Percentiles rank a stretch among this genome's conserved stretches.
Evolutionary conservation across 2,888 invertebrate genomes (phyloP).

Genomic region (Heteromyza rotundicornis): DNA sequence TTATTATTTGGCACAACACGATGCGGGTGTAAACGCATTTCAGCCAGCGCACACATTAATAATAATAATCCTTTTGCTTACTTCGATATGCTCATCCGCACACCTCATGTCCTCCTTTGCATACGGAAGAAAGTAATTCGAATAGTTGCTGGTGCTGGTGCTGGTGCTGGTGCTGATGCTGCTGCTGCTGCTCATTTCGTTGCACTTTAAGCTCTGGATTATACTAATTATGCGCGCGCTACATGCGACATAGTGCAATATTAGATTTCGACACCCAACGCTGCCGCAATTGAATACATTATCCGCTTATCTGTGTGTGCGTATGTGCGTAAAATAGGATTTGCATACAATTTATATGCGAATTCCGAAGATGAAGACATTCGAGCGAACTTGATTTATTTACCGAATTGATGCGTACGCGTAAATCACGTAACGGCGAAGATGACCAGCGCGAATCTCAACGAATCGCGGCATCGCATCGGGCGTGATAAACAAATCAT

Average conservation of each 20-base stretch:
- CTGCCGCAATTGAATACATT: constrained; percentile 45
- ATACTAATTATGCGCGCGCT: constrained; percentile 50
- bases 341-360: neutral
- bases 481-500: constrained; percentile 57
- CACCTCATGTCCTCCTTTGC: neutral
- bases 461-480: neutral
- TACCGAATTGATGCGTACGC: neutral
- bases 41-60: no score
- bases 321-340: neutral
- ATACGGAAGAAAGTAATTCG: neutral
- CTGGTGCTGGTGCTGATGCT: neutral
- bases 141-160: neutral
- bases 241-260: neutral
- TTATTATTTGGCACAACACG: constrained; percentile 17
- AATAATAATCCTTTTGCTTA: constrained; percentile 1
- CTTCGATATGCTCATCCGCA: neutral
- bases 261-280: constrained; percentile 21
- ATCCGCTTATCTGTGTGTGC: constrained; percentile 44
- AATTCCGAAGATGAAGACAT: constrained; percentile 4
- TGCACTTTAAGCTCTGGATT: constrained; percentile 37
- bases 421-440: neutral
- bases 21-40: neutral
- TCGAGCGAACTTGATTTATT: neutral
- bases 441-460: neutral
- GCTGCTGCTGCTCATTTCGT: neutral